Percentiles rank a stretch among this genome's conserved stretches.
Evolutionary conservation across 2,888 invertebrate genomes (phyloP).

Genomic region (Scrobipalpa costella): DNA sequence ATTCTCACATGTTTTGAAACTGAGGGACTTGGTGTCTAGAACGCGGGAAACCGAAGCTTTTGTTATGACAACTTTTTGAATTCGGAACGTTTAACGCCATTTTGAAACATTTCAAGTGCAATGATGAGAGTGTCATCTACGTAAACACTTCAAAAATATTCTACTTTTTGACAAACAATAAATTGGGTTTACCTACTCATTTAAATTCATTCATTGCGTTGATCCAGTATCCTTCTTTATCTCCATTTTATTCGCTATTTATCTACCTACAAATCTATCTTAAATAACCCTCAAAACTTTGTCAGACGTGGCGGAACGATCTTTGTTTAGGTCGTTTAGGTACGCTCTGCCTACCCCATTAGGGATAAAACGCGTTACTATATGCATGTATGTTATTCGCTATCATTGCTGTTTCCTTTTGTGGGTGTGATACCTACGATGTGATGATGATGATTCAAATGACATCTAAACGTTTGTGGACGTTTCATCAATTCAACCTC

Average conservation of each 20-base stretch:
- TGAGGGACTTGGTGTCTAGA: slow-evolving; percentile 7
- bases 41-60: slow-evolving; percentile 5
- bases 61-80: slow-evolving; percentile 8
- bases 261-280: too few species aligned
- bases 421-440: slow-evolving; percentile 7
- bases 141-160: neutral
- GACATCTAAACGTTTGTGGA: slow-evolving; percentile 12
- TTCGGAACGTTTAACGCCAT: slow-evolving; percentile 1
- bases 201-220: neutral
- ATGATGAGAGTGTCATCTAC: neutral
- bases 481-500: slow-evolving; percentile 18
- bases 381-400: neutral
- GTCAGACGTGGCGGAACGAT: too few species aligned
- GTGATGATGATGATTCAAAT: slow-evolving; percentile 10
- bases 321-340: too few species aligned
- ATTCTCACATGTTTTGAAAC: slow-evolving; percentile 13
- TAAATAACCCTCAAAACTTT: too few species aligned
- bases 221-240: slow-evolving; percentile 1
- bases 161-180: neutral
- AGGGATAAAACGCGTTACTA: too few species aligned
- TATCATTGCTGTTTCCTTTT: neutral
- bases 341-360: too few species aligned
- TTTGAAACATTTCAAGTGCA: neutral
- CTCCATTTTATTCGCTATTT: neutral
- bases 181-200: neutral